phyloP scores from a whole-genome alignment of 1,140 invertebrate species.

The Sycophila sp. region DNA sequence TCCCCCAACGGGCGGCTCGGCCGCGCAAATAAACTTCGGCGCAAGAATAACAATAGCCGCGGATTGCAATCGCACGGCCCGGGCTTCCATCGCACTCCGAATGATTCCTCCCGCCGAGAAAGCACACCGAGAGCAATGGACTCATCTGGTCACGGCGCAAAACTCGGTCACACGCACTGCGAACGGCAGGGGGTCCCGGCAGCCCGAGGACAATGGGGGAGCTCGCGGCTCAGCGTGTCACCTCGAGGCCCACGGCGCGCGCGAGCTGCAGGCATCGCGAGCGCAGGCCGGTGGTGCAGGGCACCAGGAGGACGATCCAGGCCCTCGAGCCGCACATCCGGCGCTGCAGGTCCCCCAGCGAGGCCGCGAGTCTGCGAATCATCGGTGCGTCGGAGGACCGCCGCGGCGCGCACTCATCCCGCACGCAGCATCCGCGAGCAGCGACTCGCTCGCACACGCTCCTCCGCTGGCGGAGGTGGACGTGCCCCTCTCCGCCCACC shows the following conservation, averaged over 20 bases:
- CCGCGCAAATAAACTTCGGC: too few species aligned
- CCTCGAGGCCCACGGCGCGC: conserved; percentile 6
- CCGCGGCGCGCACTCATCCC: conserved; percentile 38
- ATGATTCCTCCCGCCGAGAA: too few species aligned
- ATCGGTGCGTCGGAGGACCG: conserved; percentile 28
- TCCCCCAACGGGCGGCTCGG: too few species aligned
- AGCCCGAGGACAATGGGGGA: too few species aligned
- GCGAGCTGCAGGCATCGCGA: conserved; percentile 13
- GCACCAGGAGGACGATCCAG: conserved; percentile 53
- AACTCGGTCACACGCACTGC: too few species aligned
- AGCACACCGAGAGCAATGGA: too few species aligned
- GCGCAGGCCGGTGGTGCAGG: conserved; percentile 18
- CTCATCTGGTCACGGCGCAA: too few species aligned
- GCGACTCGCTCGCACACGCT: not conserved
- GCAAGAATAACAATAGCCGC: too few species aligned
- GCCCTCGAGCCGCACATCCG: conserved; percentile 52
- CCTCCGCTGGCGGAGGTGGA: not conserved
- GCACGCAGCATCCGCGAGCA: conserved; percentile 5
- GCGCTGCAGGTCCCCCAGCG: conserved; percentile 1
- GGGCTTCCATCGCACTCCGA: too few species aligned
- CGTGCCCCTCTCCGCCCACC: not conserved
- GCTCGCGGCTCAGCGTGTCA: too few species aligned
- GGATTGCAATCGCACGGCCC: too few species aligned
- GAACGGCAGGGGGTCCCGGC: too few species aligned
- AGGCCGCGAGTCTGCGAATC: conserved; percentile 26